Evolutionary conservation across 2,113 vertebrate species (phyloP), one percentile per base, ranked within the genome.

Genomic region (Sinocyclocheilus maitianheensis): DNA sequence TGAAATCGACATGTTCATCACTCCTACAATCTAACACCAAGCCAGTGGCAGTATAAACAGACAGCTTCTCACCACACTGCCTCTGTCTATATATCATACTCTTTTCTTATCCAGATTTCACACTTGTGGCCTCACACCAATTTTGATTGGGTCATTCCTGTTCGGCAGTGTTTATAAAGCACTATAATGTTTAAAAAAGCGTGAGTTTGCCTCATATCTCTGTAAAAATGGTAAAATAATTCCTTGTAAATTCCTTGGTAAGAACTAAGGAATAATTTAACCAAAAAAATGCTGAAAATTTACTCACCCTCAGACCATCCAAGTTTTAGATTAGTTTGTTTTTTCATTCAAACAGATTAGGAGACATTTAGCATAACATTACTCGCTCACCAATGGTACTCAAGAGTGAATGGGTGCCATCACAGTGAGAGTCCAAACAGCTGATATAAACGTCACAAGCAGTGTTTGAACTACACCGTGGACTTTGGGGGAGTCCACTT

Each of bases 11-110:
- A 51, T 85, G 48, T 79, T 76, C 20, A 69, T 55, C 60, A 58
- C 74, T 71, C 62, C 80, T 55, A 82, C 63, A 82, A 55, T 82
- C n/a, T 71, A 71, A 71, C 80, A 86, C 77, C 62, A 83, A 58
- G 1, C 48, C 53, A 62, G 30, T 26, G 60, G 46, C 65, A 87
- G 83, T 60, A 65, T 40, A 87, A 67, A 81, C 63, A 89, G 74
- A 67, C 83, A 83, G 83, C 77, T 87, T 67, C 69, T 69, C 82
- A 60, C 46, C 37, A 86, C 65, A 72, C 10, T 43, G 14, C 71
- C 51, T 72, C 62, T 71, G 48, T 87, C 65, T 81, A 22, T 26
- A 34, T 75, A 34, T 75, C 46, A 69, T 58, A 82, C 79, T 85
- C 65, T n/a, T 65, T 60, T 67, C 55, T 74, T 53, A 24, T 30